Conservation (phyloP, 92 coral and sea anemone species). For the Actinostola sp. region DNA sequence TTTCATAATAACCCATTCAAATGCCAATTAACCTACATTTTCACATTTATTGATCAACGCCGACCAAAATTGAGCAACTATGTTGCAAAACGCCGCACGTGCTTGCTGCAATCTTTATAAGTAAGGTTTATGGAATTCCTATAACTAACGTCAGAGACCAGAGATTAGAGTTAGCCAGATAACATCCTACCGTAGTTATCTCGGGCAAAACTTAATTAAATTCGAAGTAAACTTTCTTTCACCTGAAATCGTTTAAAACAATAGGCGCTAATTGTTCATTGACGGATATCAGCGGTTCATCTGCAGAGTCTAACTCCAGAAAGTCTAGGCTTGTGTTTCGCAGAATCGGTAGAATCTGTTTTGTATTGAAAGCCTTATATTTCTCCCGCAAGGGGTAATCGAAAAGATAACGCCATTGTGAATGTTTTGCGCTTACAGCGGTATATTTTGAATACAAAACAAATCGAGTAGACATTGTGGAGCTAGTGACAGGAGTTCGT, state of each 20-base stretch:
- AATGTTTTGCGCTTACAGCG: too few relatives aligned
- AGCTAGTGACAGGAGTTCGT: conserved; percentile 5
- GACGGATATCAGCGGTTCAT: conserved; percentile 20
- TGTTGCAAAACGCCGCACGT: neutral
- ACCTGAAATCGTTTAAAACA: conserved; percentile 23
- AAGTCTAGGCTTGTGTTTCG: conserved; percentile 16
- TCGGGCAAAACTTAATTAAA: conserved; percentile 25
- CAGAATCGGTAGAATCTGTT: neutral
- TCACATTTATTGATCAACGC: neutral
- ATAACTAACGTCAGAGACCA: too few relatives aligned
- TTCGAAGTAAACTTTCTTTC: conserved; percentile 8
- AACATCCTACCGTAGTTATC: neutral
- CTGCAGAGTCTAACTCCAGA: conserved; percentile 15
- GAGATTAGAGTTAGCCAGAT: conserved; percentile 1
- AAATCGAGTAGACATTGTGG: conserved; percentile 6
- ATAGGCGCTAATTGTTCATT: conserved; percentile 25
- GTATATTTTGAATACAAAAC: conserved; percentile 15
- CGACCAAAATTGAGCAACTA: neutral
- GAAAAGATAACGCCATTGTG: neutral
- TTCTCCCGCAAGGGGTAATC: neutral
- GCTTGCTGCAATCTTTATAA: neutral
- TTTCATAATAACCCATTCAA: neutral
- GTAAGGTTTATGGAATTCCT: neutral
- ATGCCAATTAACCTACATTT: neutral
- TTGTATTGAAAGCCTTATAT: neutral